phyloP scores from a whole-genome alignment of 2,113 vertebrate species.

The Zosterops japonicus region DNA sequence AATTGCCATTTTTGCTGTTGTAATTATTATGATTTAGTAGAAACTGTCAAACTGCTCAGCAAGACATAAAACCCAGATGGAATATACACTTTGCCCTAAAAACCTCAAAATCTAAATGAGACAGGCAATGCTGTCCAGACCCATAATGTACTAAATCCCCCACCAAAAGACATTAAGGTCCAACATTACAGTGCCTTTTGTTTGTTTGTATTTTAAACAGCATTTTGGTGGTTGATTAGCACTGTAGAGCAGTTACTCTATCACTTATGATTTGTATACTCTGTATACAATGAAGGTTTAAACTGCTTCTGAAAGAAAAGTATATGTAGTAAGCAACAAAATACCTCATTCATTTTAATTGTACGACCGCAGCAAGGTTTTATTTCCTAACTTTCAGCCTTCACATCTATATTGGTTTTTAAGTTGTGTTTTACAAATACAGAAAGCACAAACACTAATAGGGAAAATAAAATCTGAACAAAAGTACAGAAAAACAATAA shows the following conservation, averaged over 20 bases:
- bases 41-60: neutral
- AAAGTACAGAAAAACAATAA: neutral
- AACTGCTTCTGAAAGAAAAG: neutral
- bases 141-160: neutral
- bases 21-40: neutral
- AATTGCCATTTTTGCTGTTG: neutral
- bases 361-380: neutral
- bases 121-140: neutral
- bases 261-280: neutral
- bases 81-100: neutral
- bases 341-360: neutral
- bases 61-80: neutral
- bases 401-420: neutral
- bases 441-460: neutral
- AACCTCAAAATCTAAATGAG: neutral
- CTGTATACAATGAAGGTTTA: neutral
- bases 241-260: neutral
- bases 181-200: neutral
- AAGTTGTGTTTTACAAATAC: neutral
- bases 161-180: neutral
- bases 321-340: neutral
- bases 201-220: neutral
- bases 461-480: neutral
- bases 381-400: neutral
- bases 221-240: neutral